phyloP scores from a whole-genome alignment of 2,113 vertebrate genomes.

The Nycticryphes semicollaris region DNA sequence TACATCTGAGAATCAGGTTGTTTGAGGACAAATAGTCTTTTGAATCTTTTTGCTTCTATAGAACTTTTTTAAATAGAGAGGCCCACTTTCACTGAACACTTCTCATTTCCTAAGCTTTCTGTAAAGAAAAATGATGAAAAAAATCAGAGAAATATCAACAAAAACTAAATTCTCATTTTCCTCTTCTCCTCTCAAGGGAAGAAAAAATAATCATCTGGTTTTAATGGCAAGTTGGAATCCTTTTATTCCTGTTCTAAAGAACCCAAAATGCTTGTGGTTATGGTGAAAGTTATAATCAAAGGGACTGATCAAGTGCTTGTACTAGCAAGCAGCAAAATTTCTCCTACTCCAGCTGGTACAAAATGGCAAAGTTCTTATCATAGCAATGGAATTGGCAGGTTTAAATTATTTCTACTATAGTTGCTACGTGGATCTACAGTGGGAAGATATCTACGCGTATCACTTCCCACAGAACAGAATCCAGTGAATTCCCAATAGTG shows the following conservation, averaged over 20 bases:
- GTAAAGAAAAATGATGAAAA: not conserved
- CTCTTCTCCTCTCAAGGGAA: not conserved
- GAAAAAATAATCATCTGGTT: not conserved
- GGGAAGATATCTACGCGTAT: not conserved
- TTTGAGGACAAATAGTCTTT: not conserved
- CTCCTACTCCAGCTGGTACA: not conserved
- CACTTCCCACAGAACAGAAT: not conserved
- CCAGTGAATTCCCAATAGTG: not conserved
- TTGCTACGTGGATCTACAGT: not conserved
- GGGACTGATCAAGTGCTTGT: not conserved
- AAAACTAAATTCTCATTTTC: not conserved
- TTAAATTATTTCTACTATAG: not conserved
- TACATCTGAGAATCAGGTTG: not conserved
- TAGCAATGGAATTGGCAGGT: not conserved
- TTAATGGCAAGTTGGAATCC: not conserved
- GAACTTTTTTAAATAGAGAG: not conserved
- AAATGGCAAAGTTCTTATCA: not conserved
- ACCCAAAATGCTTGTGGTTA: not conserved
- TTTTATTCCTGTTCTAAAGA: conserved; percentile 1
- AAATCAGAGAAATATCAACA: not conserved
- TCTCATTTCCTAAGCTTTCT: not conserved
- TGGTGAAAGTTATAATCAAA: not conserved
- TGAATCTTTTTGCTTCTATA: not conserved
- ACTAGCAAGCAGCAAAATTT: not conserved
- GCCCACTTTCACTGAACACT: not conserved